Percentiles rank a stretch among this genome's conserved stretches.
Evolutionary conservation across 2,888 invertebrate genomes (phyloP).

Genomic region (Scaptomyza cyrtandrae): DNA sequence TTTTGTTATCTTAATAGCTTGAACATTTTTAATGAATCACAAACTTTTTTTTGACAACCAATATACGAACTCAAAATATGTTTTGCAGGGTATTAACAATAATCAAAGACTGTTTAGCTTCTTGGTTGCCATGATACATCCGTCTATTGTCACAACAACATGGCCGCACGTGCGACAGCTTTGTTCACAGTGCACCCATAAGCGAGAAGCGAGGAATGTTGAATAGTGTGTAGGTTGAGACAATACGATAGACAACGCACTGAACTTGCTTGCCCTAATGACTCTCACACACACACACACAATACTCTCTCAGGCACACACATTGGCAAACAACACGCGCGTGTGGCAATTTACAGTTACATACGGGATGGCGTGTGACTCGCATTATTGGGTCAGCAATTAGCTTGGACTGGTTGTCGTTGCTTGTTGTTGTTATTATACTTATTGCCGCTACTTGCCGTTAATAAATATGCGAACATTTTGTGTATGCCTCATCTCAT

Average conservation of each 20-base stretch:
- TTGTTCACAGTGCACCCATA: slow-evolving; percentile 1
- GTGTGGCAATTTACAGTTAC: slow-evolving; percentile 62
- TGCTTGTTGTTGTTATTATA: slow-evolving; percentile 24
- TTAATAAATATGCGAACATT: slow-evolving; percentile 13
- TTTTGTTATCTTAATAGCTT: not conserved
- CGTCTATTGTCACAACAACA: slow-evolving; percentile 29
- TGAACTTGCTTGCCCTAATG: slow-evolving; percentile 31
- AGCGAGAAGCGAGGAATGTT: slow-evolving; percentile 14
- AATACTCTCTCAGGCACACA: slow-evolving; percentile 10
- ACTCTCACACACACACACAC: not conserved
- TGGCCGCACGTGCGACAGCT: slow-evolving; percentile 46
- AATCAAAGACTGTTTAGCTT: slow-evolving; percentile 8
- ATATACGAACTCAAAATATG: not conserved
- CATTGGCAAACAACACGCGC: slow-evolving; percentile 51
- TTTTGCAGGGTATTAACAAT: slow-evolving; percentile 20
- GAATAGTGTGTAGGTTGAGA: not conserved
- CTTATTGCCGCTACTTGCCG: slow-evolving; percentile 15
- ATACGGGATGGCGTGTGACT: slow-evolving; percentile 58
- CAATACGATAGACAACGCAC: slow-evolving; percentile 1
- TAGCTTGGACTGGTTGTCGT: slow-evolving; percentile 45
- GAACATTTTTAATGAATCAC: no score
- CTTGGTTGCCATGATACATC: slow-evolving; percentile 1
- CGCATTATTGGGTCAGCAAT: slow-evolving; percentile 71
- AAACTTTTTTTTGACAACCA: no score
- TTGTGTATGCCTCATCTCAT: not conserved